phyloP scores from a whole-genome alignment of 1,140 invertebrate genomes.

The Coelopa frigida region DNA sequence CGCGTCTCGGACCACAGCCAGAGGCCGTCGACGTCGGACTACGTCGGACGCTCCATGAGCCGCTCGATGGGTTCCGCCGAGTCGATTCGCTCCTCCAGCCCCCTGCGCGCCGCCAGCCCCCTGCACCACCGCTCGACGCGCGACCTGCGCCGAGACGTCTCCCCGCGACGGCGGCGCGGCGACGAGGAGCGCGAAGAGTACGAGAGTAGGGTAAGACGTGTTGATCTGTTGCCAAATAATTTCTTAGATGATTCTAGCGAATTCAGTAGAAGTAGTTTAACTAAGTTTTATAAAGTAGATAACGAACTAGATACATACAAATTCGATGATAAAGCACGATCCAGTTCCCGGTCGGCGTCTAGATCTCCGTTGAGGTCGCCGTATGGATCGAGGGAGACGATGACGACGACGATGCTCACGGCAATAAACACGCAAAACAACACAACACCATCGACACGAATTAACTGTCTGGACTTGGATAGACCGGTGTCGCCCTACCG shows the following conservation, averaged over 20 bases:
- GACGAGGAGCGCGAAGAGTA: slow-evolving; percentile 33
- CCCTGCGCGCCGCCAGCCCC: slow-evolving; percentile 20
- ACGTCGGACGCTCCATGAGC: slow-evolving; percentile 2
- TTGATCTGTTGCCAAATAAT: slow-evolving; percentile 44
- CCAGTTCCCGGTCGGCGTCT: slow-evolving; percentile 29
- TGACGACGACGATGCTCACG: slow-evolving; percentile 5
- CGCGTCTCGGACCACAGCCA: slow-evolving; percentile 24
- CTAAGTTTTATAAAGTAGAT: slow-evolving; percentile 45
- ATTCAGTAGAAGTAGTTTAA: slow-evolving; percentile 42
- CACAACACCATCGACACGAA: slow-evolving; percentile 12
- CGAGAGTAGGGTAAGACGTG: slow-evolving; percentile 44
- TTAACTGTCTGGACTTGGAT: slow-evolving; percentile 16
- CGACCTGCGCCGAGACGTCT: slow-evolving; percentile 33
- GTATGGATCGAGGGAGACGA: slow-evolving; percentile 27
- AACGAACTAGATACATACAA: slow-evolving; percentile 43
- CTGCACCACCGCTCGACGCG: slow-evolving; percentile 33
- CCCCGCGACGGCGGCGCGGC: slow-evolving; percentile 25
- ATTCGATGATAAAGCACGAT: slow-evolving; percentile 27
- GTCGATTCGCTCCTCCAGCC: slow-evolving; percentile 27
- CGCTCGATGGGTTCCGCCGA: slow-evolving; percentile 32
- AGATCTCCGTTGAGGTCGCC: slow-evolving; percentile 33
- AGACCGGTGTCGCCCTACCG: slow-evolving; percentile 29
- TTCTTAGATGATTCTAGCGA: slow-evolving; percentile 36
- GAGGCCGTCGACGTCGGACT: slow-evolving; percentile 18
- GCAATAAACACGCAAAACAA: slow-evolving; percentile 16